These are phyloP conservation scores for Drosophila dunni DNA, from an alignment of 1,140 invertebrate species.

Conservation along the genomic window DNA sequence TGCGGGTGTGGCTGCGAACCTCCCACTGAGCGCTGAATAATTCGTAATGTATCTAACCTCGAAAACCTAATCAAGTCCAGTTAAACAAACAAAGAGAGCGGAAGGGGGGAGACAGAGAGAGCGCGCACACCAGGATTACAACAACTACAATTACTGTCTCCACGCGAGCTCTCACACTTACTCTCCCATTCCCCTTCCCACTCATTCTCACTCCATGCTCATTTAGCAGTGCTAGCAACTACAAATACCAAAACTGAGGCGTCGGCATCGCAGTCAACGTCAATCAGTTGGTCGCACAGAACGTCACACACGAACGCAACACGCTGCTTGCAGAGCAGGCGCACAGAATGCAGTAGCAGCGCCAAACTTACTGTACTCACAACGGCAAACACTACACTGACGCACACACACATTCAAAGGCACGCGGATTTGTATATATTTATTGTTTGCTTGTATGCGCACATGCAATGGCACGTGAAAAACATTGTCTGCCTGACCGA, in stretches of 20 bases:
- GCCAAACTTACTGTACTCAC: background rate
- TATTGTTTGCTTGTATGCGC: conserved; percentile 29
- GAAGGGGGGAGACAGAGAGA: background rate
- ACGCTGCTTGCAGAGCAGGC: conserved; percentile 75
- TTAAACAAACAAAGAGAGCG: conserved; percentile 63
- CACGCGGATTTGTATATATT: background rate
- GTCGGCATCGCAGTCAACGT: conserved; percentile 47
- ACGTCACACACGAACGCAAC: conserved; percentile 84
- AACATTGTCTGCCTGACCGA: conserved; percentile 72
- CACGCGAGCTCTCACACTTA: conserved; percentile 5
- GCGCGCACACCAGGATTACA: conserved; percentile 40
- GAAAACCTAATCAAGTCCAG: conserved; percentile 80
- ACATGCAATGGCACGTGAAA: conserved; percentile 77
- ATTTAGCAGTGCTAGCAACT: background rate
- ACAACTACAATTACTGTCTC: conserved; percentile 57
- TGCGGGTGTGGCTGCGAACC: conserved; percentile 2
- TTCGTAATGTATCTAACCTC: conserved; percentile 80
- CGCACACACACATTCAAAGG: background rate
- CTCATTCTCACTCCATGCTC: conserved; percentile 6
- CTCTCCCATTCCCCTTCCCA: too few species aligned
- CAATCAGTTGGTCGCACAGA: conserved; percentile 69
- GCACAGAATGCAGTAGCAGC: conserved; percentile 55
- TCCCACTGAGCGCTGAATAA: conserved; percentile 64
- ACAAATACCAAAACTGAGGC: conserved; percentile 25
- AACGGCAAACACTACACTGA: conserved; percentile 2